Evolutionary conservation across 2,888 invertebrate species (phyloP).

Genomic region (Microdon myrmicae): DNA sequence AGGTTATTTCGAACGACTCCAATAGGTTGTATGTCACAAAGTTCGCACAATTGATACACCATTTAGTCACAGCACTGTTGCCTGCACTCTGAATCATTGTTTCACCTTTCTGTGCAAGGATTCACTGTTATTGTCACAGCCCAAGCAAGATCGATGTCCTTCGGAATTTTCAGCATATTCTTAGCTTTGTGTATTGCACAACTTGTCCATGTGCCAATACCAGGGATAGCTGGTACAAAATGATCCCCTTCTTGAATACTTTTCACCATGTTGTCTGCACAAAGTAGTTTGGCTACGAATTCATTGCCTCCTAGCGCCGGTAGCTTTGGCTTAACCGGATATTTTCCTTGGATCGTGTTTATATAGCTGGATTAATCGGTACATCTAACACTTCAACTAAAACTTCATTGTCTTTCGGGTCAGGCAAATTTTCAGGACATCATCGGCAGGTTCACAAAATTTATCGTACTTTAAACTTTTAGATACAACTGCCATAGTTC

Average conservation of each 20-base stretch:
- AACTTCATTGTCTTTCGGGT: conserved; percentile 74
- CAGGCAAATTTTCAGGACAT: conserved; percentile 76
- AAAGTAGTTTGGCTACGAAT: conserved; percentile 86
- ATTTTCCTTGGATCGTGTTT: conserved; percentile 89
- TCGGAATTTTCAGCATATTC: conserved; percentile 76
- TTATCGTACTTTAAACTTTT: conserved; percentile 76
- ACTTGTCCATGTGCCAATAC: conserved; percentile 90
- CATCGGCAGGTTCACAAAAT: conserved; percentile 84
- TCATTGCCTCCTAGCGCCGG: conserved; percentile 96
- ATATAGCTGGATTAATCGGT: conserved; percentile 97
- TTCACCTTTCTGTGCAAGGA: conserved; percentile 92
- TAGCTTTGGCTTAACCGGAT: conserved; percentile 81
- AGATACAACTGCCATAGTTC: conserved; percentile 62
- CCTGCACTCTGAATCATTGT: conserved; percentile 97
- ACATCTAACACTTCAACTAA: conserved; percentile 87
- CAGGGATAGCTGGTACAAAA: conserved; percentile 80
- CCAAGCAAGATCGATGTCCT: conserved; percentile 76
- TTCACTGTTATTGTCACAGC: conserved; percentile 93
- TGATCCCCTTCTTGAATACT: conserved; percentile 75
- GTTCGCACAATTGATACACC: conserved; percentile 88
- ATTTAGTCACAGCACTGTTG: conserved; percentile 93
- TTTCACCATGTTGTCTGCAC: conserved; percentile 73
- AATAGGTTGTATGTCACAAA: conserved; percentile 81
- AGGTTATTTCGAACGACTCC: conserved; percentile 88
- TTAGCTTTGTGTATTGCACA: conserved; percentile 72